Conservation (phyloP, 2,113 vertebrate genomes). For the Salminus brasiliensis region DNA sequence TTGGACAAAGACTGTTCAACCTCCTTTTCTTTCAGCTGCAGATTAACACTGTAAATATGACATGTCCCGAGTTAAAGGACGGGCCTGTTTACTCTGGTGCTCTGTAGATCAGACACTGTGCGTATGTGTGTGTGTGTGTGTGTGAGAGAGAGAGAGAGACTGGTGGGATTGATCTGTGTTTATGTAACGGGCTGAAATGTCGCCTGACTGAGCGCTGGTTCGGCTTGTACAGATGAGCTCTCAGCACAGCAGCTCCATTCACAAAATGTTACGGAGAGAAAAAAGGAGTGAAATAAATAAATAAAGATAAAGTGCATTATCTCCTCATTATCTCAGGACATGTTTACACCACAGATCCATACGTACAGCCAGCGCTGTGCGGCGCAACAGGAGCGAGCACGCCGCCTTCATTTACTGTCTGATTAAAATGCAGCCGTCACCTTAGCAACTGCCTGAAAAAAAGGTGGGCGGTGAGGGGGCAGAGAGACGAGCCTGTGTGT, state of each 20-base stretch:
- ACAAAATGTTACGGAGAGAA: neutral
- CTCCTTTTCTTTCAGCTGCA: no score
- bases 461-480: conserved; percentile 79
- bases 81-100: no score
- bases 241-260: no score
- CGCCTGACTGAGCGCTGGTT: neutral
- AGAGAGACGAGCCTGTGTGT: conserved; percentile 61
- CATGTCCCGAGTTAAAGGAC: no score
- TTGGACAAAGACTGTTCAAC: no score
- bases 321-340: neutral
- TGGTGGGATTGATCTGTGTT: conserved; percentile 2
- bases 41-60: no score
- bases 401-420: conserved; percentile 76
- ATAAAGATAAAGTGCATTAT: neutral
- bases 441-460: conserved; percentile 78
- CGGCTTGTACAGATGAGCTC: neutral
- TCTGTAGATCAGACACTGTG: no score
- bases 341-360: conserved; percentile 50
- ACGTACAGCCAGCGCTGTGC: conserved; percentile 58
- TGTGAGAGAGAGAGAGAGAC: no score
- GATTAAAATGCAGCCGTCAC: conserved; percentile 81
- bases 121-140: neutral
- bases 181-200: conserved; percentile 22
- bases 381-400: conserved; percentile 60
- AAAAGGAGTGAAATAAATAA: neutral